Conservation (phyloP, 2,113 vertebrate species). For the Sylvietta virens region DNA sequence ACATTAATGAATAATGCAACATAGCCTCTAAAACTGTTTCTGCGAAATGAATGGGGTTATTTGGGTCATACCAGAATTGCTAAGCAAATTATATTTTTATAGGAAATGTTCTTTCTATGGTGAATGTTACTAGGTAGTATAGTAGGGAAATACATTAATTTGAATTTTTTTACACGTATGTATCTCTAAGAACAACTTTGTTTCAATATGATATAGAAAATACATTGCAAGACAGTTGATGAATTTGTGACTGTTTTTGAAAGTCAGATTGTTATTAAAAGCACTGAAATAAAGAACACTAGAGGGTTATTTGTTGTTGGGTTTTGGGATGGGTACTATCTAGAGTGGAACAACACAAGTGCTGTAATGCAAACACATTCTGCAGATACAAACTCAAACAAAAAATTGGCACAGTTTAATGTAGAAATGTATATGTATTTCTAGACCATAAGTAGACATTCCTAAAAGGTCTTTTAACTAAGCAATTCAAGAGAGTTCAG, state of each 20-base stretch:
- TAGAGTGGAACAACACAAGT: neutral
- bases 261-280: constrained; percentile 34
- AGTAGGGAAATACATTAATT: constrained; percentile 39
- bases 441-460: neutral
- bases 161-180: neutral
- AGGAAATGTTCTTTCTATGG: neutral
- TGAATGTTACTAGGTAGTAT: constrained; percentile 22
- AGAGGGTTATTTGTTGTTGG: neutral
- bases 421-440: neutral
- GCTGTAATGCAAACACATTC: neutral
- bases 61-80: constrained; percentile 55
- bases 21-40: constrained; percentile 51
- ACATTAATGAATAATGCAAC: constrained; percentile 58
- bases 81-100: constrained; percentile 52
- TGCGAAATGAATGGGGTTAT: constrained; percentile 63
- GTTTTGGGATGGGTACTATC: neutral
- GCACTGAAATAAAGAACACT: neutral
- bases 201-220: neutral
- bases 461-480: neutral
- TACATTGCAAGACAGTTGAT: neutral
- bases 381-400: neutral
- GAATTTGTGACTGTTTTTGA: neutral
- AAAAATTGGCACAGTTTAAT: neutral
- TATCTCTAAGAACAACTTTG: constrained; percentile 3
- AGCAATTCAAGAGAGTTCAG: neutral